Percentiles rank a stretch among this genome's conserved stretches.
Conservation (phyloP, 2,113 vertebrate species). For the Cyprinodon brontotheroides region DNA sequence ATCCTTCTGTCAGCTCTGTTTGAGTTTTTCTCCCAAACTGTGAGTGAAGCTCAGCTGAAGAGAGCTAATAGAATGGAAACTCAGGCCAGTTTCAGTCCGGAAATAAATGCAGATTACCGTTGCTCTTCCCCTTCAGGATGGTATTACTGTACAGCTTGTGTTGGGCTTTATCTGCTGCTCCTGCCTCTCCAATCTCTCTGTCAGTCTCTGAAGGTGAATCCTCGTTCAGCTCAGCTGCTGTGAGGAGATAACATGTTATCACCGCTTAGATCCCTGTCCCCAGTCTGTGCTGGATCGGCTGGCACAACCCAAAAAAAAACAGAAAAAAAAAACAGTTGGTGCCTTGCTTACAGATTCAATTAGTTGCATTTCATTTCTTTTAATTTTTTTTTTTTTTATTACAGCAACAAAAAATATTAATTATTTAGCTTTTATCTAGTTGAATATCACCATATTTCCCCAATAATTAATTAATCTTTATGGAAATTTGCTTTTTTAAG, state of each 20-base stretch:
- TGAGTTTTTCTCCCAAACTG: neutral
- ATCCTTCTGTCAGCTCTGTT: neutral
- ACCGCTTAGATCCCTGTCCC: slow-evolving; percentile 37
- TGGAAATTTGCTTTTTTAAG: too few species aligned
- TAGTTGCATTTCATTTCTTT: neutral
- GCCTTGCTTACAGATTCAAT: slow-evolving; percentile 29
- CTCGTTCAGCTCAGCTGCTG: slow-evolving; percentile 43
- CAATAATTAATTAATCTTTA: too few species aligned
- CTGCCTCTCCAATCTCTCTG: slow-evolving; percentile 15
- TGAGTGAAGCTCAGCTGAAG: too few species aligned
- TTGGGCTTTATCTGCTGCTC: slow-evolving; percentile 21
- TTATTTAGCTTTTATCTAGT: neutral
- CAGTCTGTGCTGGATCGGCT: slow-evolving; percentile 44
- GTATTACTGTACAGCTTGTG: slow-evolving; percentile 7
- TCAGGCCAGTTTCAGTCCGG: neutral
- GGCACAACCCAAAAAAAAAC: neutral
- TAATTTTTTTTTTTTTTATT: neutral
- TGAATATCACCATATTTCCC: too few species aligned
- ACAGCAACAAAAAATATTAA: neutral
- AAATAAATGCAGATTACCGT: neutral
- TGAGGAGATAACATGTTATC: slow-evolving; percentile 51
- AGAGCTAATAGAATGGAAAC: neutral
- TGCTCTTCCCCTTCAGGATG: slow-evolving; percentile 6
- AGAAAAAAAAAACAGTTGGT: slow-evolving; percentile 18
- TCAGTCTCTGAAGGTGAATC: slow-evolving; percentile 34